Conservation (phyloP, 2,113 vertebrate genomes). For the Butorides virescens region DNA sequence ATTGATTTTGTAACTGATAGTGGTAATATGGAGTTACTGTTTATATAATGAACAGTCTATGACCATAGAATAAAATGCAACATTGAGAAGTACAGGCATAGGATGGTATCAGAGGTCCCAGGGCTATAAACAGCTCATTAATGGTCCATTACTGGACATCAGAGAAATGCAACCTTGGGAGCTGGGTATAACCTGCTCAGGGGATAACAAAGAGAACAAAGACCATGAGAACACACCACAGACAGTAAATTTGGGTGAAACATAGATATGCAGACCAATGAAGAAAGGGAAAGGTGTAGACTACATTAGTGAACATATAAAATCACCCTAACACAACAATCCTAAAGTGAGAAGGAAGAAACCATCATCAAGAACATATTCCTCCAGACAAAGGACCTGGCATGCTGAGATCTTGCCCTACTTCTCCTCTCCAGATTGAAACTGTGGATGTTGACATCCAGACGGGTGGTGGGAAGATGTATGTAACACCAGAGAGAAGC, state of each 20-base stretch:
- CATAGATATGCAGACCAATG: background rate
- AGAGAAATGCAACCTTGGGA: background rate
- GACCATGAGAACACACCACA: background rate
- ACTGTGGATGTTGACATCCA: background rate
- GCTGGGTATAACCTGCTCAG: background rate
- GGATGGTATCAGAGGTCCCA: background rate
- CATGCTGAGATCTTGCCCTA: background rate
- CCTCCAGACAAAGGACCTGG: background rate
- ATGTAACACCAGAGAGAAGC: background rate
- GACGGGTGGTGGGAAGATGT: background rate
- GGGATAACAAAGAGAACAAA: background rate
- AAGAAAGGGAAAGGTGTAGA: background rate
- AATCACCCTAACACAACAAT: background rate
- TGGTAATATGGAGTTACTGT: background rate
- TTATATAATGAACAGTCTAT: background rate
- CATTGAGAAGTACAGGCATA: background rate
- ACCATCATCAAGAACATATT: background rate
- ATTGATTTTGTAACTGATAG: background rate
- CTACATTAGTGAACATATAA: background rate
- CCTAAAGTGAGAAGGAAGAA: background rate
- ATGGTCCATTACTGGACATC: background rate
- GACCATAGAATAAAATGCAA: background rate
- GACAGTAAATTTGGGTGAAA: background rate
- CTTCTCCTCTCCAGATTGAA: background rate
- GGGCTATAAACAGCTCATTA: background rate